Conservation (phyloP, 2,888 invertebrate species). For the Chymomyza caudatula region DNA sequence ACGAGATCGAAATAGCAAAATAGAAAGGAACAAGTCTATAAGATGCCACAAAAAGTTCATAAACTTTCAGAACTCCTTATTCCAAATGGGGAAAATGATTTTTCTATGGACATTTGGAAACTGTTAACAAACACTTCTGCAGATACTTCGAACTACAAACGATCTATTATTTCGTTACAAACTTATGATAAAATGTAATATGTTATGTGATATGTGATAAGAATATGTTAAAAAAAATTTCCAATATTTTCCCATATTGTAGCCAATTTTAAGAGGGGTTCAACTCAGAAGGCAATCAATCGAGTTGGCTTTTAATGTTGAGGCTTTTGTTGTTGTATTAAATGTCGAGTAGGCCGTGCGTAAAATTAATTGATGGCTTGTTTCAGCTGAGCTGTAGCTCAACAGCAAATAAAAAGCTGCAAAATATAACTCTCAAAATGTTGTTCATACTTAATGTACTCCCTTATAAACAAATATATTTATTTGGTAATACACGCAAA, state of each 20-base stretch:
- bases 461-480: not conserved
- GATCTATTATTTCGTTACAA: too few relatives aligned
- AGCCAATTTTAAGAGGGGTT: not conserved
- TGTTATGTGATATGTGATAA: too few relatives aligned
- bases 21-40: too few relatives aligned
- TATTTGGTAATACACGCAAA: not conserved
- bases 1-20: too few relatives aligned
- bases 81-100: too few relatives aligned
- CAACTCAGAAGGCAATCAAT: not conserved
- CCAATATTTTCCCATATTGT: not conserved
- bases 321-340: not conserved
- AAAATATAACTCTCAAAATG: not conserved
- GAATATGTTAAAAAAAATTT: not conserved
- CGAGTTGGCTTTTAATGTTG: not conserved
- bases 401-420: not conserved
- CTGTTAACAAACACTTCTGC: too few relatives aligned
- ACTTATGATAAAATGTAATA: too few relatives aligned
- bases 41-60: too few relatives aligned
- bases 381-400: not conserved
- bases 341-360: constrained; percentile 28
- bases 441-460: not conserved
- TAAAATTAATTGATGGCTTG: constrained; percentile 36
- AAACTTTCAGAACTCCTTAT: too few relatives aligned
- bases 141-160: too few relatives aligned
- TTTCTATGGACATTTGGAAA: too few relatives aligned